These are phyloP conservation scores for Periplaneta americana DNA, from an alignment of 1,140 invertebrate genomes.

Conservation along the genomic window DNA sequence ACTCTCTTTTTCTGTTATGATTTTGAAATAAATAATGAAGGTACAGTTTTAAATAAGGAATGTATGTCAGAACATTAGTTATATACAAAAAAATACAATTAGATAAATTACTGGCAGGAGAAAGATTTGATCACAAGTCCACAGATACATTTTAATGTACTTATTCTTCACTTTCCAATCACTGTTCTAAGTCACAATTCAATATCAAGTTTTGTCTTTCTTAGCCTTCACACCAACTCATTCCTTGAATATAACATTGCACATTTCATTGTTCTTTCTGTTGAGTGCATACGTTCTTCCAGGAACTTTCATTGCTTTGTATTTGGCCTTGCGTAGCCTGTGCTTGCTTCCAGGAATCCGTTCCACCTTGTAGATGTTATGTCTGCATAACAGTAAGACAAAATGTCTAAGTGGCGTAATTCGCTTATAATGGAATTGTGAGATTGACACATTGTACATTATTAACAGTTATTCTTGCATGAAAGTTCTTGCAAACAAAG, in stretches of 20 bases:
- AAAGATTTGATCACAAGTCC: background rate
- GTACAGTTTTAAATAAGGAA: background rate
- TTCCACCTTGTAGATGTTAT: slow-evolving; percentile 62
- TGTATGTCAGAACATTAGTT: too few relatives aligned
- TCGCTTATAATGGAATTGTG: too few relatives aligned
- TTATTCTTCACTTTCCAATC: background rate
- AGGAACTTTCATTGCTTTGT: slow-evolving; percentile 43
- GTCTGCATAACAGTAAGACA: slow-evolving; percentile 35
- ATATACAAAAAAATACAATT: background rate
- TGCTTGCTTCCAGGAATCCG: slow-evolving; percentile 62
- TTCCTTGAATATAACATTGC: slow-evolving; percentile 30
- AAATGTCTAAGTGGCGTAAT: too few relatives aligned
- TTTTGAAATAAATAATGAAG: background rate
- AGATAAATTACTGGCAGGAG: background rate
- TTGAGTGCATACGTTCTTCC: slow-evolving; percentile 71
- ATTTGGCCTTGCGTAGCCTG: slow-evolving; percentile 50
- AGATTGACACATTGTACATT: too few relatives aligned
- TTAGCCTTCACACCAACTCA: background rate
- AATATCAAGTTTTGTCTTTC: background rate
- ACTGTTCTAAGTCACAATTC: background rate
- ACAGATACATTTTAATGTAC: background rate
- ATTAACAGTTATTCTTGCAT: too few relatives aligned
- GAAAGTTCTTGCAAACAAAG: too few relatives aligned
- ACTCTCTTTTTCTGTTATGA: too few relatives aligned
- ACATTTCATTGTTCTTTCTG: slow-evolving; percentile 76